phyloP scores from a whole-genome alignment of 1,140 invertebrate genomes.

The Gryllus bimaculatus region DNA sequence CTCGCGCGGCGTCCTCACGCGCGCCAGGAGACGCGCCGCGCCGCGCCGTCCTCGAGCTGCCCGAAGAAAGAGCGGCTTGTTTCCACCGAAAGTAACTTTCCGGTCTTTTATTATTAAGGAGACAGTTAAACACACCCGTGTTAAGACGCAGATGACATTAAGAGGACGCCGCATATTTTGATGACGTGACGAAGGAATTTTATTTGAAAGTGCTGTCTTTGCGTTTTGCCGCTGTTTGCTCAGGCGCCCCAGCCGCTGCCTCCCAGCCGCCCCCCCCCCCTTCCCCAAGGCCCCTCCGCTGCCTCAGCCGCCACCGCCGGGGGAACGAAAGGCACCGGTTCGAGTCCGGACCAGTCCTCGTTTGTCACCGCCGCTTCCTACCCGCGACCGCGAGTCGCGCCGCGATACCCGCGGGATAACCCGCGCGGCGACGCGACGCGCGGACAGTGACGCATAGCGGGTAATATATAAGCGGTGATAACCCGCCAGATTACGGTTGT shows the following conservation, averaged over 20 bases:
- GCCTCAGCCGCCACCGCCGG: too few species aligned
- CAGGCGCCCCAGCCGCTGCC: neutral
- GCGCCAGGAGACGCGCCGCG: too few species aligned
- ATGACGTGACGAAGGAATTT: constrained; percentile 4
- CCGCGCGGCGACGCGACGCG: too few species aligned
- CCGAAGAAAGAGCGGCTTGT: neutral
- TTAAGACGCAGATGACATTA: neutral
- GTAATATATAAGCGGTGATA: neutral
- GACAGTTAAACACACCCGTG: neutral
- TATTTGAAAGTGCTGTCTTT: neutral
- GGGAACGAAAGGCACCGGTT: neutral
- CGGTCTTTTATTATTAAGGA: neutral
- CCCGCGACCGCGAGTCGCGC: too few species aligned
- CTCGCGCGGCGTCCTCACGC: too few species aligned
- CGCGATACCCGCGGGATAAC: neutral
- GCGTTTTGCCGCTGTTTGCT: neutral
- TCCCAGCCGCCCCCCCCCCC: too few species aligned
- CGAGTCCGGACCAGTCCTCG: neutral
- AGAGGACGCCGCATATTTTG: neutral
- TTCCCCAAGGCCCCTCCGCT: neutral
- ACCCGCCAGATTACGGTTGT: neutral
- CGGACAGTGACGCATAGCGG: neutral
- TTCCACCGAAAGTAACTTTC: neutral
- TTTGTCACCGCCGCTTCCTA: neutral
- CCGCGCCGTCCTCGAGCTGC: neutral